Evolutionary conservation across 2,797 vertebrate species (phyloP).

Genomic region (Chelon auratus): DNA sequence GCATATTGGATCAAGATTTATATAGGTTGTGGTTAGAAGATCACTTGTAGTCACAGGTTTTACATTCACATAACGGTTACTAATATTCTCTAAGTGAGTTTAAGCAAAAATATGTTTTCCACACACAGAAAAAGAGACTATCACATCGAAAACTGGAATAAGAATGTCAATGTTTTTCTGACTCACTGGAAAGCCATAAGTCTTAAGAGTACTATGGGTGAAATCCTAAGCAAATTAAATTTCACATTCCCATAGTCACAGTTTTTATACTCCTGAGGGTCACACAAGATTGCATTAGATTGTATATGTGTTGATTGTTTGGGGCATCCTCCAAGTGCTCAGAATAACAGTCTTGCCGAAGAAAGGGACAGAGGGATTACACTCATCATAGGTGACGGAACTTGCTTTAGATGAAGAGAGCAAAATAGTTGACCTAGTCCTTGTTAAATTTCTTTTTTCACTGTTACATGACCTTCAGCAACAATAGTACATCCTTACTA

Average conservation of each 20-base stretch:
- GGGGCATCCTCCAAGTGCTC: constrained; percentile 7
- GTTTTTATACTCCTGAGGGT: constrained; percentile 25
- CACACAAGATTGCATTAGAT: background rate
- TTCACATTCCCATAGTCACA: constrained; percentile 8
- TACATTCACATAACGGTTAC: background rate
- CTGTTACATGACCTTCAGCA: constrained; percentile 26
- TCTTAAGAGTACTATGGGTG: constrained; percentile 2
- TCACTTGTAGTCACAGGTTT: background rate
- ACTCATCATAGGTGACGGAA: background rate
- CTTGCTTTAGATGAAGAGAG: background rate
- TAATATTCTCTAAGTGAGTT: background rate
- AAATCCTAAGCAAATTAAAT: constrained; percentile 14
- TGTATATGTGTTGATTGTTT: constrained; percentile 40
- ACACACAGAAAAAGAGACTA: too few relatives aligned
- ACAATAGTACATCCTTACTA: background rate
- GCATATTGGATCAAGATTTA: constrained; percentile 3
- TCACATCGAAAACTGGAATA: too few relatives aligned
- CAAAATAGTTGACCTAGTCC: background rate
- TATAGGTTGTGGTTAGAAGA: background rate
- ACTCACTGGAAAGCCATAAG: too few relatives aligned
- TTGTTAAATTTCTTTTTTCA: background rate
- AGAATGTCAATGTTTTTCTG: too few relatives aligned
- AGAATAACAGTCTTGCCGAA: constrained; percentile 10
- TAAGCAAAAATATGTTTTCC: too few relatives aligned
- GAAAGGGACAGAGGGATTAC: constrained; percentile 14